These are phyloP conservation scores for Caenorhabditis wallacei DNA, from an alignment of 2,888 invertebrate species.

Conservation along the genomic window DNA sequence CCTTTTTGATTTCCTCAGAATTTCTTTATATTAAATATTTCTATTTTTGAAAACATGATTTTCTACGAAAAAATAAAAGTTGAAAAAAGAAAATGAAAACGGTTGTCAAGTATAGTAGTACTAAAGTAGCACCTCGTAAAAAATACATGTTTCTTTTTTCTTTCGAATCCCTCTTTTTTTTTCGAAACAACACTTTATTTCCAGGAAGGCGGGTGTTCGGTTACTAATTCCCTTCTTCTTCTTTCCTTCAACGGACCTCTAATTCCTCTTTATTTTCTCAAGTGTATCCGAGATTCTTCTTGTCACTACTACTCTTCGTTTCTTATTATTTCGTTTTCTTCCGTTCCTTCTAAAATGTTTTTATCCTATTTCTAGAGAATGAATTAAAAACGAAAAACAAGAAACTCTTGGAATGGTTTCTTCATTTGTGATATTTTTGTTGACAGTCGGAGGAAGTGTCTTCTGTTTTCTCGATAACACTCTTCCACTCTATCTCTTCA, in stretches of 20 bases:
- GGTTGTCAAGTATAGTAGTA: conserved; percentile 15
- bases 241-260: conserved; percentile 3
- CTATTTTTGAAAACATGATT: too few relatives aligned
- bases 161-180: conserved; percentile 5
- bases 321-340: conserved; percentile 4
- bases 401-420: conserved; percentile 31
- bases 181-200: conserved; percentile 8
- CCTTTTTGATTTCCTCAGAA: background rate
- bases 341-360: background rate
- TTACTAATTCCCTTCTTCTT: conserved; percentile 50
- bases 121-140: conserved; percentile 21
- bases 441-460: conserved; percentile 39
- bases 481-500: conserved; percentile 73
- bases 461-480: conserved; percentile 72
- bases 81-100: background rate
- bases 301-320: conserved; percentile 14
- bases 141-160: conserved; percentile 5
- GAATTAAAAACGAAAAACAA: conserved; percentile 20
- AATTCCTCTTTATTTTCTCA: conserved; percentile 61
- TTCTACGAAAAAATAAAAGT: background rate
- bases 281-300: conserved; percentile 50
- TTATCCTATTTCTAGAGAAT: conserved; percentile 40
- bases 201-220: conserved; percentile 61
- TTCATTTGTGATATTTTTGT: conserved; percentile 44
- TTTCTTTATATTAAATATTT: too few relatives aligned